phyloP scores from a whole-genome alignment of 2,888 invertebrate genomes.

The Eristalis pertinax region DNA sequence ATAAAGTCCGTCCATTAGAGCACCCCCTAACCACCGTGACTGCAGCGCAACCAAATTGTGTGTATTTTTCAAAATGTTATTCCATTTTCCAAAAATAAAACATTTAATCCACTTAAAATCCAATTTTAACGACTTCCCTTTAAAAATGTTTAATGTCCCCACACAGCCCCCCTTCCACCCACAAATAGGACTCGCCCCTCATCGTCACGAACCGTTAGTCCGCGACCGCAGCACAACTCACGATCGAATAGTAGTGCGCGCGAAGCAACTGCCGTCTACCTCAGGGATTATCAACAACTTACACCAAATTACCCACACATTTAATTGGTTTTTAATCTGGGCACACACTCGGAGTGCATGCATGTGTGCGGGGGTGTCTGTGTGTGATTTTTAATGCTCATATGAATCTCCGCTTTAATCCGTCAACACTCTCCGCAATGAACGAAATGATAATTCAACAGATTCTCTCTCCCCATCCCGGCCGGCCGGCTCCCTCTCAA shows the following conservation, averaged over 20 bases:
- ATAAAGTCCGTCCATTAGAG: not conserved
- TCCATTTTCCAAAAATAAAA: slow-evolving; percentile 27
- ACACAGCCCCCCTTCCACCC: not conserved
- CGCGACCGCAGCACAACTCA: slow-evolving; percentile 7
- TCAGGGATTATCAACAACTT: slow-evolving; percentile 61
- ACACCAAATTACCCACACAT: slow-evolving; percentile 57
- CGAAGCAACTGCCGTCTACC: slow-evolving; percentile 35
- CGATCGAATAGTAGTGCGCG: slow-evolving; percentile 16
- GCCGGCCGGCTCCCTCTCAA: slow-evolving; percentile 35
- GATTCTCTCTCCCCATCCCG: slow-evolving; percentile 38
- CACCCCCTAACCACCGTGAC: not conserved
- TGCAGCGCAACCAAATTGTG: not conserved
- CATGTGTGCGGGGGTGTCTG: not conserved
- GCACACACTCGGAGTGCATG: not conserved
- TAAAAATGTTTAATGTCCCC: slow-evolving; percentile 9
- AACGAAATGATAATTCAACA: slow-evolving; percentile 35
- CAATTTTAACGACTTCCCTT: slow-evolving; percentile 27
- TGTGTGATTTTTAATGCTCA: slow-evolving; percentile 23
- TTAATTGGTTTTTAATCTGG: slow-evolving; percentile 68
- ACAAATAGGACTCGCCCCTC: not conserved
- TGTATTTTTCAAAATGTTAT: not conserved
- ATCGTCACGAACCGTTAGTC: not conserved
- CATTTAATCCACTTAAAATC: slow-evolving; percentile 27
- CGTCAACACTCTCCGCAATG: slow-evolving; percentile 53
- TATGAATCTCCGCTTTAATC: slow-evolving; percentile 22